Evolutionary conservation across 2,888 invertebrate species (phyloP).

Genomic region (Conistra vaccinii): DNA sequence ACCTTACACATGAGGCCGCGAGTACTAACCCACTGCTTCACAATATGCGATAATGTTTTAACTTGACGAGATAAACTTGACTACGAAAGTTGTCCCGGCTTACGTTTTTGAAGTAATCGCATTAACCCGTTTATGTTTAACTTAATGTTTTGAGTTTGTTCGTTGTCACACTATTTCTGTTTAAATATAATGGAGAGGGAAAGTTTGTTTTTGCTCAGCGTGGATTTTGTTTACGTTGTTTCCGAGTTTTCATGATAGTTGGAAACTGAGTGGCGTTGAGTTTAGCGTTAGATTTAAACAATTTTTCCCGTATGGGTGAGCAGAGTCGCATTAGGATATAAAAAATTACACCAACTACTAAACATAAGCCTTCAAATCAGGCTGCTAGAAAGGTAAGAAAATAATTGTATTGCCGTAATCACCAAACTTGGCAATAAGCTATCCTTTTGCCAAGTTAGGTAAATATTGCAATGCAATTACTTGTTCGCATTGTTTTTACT

Average conservation of each 20-base stretch:
- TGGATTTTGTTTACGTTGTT: slow-evolving; percentile 54
- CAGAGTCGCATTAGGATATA: background rate
- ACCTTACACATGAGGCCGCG: slow-evolving; percentile 50
- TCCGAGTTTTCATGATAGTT: slow-evolving; percentile 53
- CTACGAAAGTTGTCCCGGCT: slow-evolving; percentile 48
- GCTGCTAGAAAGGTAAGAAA: background rate
- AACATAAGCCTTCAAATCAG: background rate
- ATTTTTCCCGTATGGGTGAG: slow-evolving; percentile 2
- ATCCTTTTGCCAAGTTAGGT: background rate
- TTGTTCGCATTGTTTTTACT: too few relatives aligned
- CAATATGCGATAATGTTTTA: slow-evolving; percentile 68
- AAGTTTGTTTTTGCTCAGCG: slow-evolving; percentile 58
- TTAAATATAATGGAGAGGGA: slow-evolving; percentile 57
- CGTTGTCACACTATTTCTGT: slow-evolving; percentile 66
- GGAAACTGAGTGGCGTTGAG: slow-evolving; percentile 30
- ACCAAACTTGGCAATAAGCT: background rate
- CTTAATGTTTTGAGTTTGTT: slow-evolving; percentile 61
- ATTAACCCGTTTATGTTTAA: slow-evolving; percentile 60
- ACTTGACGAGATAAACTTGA: slow-evolving; percentile 65
- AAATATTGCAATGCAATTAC: background rate
- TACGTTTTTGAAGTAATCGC: slow-evolving; percentile 69
- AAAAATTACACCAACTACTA: background rate
- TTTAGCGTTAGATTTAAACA: slow-evolving; percentile 42
- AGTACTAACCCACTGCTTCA: slow-evolving; percentile 51
- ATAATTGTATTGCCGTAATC: too few relatives aligned